phyloP scores from a whole-genome alignment of 2,888 invertebrate species.

The Aporophyla lueneburgensis region DNA sequence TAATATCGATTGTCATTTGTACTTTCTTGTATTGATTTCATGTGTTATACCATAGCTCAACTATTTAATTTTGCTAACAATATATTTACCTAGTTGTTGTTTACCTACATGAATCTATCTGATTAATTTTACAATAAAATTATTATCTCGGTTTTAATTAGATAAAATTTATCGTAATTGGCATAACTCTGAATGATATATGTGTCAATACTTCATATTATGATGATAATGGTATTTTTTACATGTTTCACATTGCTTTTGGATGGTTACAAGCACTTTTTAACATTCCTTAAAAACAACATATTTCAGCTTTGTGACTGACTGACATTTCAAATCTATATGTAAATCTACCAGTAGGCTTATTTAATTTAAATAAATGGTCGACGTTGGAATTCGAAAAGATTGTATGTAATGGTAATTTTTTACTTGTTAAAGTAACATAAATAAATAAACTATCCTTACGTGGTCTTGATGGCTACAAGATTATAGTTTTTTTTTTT shows the following conservation, averaged over 20 bases:
- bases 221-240: constrained; percentile 15
- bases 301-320: neutral
- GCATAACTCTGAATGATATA: neutral
- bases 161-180: constrained; percentile 43
- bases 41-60: neutral
- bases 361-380: neutral
- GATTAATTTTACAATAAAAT: neutral
- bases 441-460: no score
- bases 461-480: neutral
- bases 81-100: neutral
- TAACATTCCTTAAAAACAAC: neutral
- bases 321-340: neutral
- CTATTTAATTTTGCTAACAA: neutral
- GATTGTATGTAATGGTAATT: neutral
- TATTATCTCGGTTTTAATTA: constrained; percentile 36
- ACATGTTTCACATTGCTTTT: neutral
- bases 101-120: neutral
- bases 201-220: constrained; percentile 31
- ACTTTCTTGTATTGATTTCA: neutral
- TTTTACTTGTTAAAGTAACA: neutral
- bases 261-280: neutral
- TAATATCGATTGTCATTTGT: neutral
- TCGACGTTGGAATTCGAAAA: neutral
- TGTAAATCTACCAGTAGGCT: neutral
- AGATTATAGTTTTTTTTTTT: neutral